phyloP scores from a whole-genome alignment of 2,113 vertebrate species.

The Potamarius usumacintae region DNA sequence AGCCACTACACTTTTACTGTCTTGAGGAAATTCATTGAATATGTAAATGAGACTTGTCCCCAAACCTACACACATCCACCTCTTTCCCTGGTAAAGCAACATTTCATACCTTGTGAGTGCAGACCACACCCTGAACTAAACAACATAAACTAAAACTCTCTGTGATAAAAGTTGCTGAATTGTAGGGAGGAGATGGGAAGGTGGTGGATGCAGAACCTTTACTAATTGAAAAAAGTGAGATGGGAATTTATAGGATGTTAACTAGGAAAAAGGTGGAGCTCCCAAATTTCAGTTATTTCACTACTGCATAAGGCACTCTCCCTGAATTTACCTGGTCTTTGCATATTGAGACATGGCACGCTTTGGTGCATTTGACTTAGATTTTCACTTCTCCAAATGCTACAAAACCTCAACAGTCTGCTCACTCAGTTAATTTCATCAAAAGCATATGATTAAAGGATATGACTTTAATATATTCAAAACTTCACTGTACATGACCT shows the following conservation, averaged over 20 bases:
- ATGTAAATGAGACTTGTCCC: neutral
- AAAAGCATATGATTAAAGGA: neutral
- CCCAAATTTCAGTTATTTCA: neutral
- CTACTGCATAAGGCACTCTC: neutral
- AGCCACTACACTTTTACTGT: neutral
- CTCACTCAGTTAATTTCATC: neutral
- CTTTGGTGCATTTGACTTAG: neutral
- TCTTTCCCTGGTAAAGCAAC: neutral
- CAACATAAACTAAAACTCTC: neutral
- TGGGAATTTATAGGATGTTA: neutral
- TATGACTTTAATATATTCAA: slow-evolving; percentile 1
- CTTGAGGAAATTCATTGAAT: neutral
- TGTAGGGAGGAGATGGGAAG: neutral
- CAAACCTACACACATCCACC: neutral
- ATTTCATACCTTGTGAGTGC: neutral
- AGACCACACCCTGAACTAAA: neutral
- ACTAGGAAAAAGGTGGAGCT: neutral
- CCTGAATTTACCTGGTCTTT: neutral
- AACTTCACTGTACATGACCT: slow-evolving; percentile 1
- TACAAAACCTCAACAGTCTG: neutral
- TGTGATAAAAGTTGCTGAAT: neutral
- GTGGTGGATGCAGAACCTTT: neutral
- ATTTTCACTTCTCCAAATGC: neutral
- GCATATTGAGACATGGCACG: neutral
- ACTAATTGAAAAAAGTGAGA: neutral